These are phyloP conservation scores for Hirundichthys speculiger DNA, from an alignment of 2,113 vertebrate genomes.

Conservation along the genomic window DNA sequence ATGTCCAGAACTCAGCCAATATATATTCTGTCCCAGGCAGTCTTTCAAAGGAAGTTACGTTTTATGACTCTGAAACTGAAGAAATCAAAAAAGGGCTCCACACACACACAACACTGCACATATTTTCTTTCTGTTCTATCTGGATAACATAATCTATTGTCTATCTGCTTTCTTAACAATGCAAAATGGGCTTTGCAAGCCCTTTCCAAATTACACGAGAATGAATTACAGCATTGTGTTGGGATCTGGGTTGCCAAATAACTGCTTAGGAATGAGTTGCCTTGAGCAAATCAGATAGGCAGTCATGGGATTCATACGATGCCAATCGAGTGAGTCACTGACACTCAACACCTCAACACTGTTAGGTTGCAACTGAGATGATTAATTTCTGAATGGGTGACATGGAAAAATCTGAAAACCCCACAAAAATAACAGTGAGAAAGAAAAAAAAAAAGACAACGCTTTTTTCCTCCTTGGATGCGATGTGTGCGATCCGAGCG, in stretches of 20 bases:
- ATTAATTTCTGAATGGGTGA: constrained; percentile 36
- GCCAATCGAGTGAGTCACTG: constrained; percentile 63
- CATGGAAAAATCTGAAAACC: constrained; percentile 37
- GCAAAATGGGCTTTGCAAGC: constrained; percentile 48
- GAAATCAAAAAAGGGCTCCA: constrained; percentile 2
- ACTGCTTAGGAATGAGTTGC: constrained; percentile 74
- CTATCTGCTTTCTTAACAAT: constrained; percentile 50
- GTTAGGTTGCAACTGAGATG: constrained; percentile 45
- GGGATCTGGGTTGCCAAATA: constrained; percentile 64
- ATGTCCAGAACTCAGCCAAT: too few species aligned
- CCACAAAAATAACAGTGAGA: constrained; percentile 9
- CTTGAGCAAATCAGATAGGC: constrained; percentile 71
- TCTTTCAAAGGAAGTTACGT: not conserved
- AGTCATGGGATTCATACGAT: constrained; percentile 59
- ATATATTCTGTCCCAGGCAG: too few species aligned
- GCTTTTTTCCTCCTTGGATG: constrained; percentile 1
- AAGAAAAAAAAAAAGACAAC: constrained; percentile 16
- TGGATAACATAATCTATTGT: constrained; percentile 59
- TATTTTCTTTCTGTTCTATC: constrained; percentile 48
- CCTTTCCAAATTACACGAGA: constrained; percentile 34
- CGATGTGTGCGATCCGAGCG: constrained; percentile 41
- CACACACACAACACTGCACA: not conserved
- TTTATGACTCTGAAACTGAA: not conserved
- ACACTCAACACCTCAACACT: constrained; percentile 64
- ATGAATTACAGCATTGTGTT: constrained; percentile 73